A percentile compares a stretch with the other conserved stretches of the same genome.
Evolutionary conservation across 2,888 invertebrate genomes (phyloP).

Genomic region (Horisme vitalbata): DNA sequence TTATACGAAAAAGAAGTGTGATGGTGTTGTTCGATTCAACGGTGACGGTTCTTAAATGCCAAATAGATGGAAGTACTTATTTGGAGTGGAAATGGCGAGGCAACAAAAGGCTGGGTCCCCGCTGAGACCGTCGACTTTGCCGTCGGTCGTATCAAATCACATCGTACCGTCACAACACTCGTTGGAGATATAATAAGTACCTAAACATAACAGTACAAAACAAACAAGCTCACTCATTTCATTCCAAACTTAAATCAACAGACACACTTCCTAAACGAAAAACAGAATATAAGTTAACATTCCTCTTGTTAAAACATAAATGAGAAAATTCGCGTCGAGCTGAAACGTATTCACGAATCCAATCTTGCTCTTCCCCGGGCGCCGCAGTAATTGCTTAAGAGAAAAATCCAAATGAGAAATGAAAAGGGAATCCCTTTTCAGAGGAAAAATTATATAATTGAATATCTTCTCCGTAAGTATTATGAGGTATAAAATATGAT

Average conservation of each 20-base stretch:
- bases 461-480: constrained; percentile 81
- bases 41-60: no score
- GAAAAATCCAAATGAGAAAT: constrained; percentile 83
- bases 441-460: constrained; percentile 82
- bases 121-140: no score
- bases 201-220: no score
- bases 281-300: constrained; percentile 75
- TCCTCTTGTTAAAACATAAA: constrained; percentile 76
- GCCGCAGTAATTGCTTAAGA: constrained; percentile 79
- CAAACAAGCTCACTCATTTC: no score
- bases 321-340: constrained; percentile 62
- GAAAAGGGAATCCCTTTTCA: constrained; percentile 80
- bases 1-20: neutral
- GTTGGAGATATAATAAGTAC: no score
- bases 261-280: constrained; percentile 72
- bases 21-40: no score
- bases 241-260: constrained; percentile 45
- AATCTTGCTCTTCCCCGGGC: constrained; percentile 70
- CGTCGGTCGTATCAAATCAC: no score
- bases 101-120: no score
- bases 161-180: no score
- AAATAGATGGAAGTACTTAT: no score
- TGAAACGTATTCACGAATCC: constrained; percentile 61
- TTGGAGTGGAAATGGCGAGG: no score
- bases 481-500: constrained; percentile 83